phyloP scores from a whole-genome alignment of 2,113 vertebrate genomes.

The Proteles cristata region DNA sequence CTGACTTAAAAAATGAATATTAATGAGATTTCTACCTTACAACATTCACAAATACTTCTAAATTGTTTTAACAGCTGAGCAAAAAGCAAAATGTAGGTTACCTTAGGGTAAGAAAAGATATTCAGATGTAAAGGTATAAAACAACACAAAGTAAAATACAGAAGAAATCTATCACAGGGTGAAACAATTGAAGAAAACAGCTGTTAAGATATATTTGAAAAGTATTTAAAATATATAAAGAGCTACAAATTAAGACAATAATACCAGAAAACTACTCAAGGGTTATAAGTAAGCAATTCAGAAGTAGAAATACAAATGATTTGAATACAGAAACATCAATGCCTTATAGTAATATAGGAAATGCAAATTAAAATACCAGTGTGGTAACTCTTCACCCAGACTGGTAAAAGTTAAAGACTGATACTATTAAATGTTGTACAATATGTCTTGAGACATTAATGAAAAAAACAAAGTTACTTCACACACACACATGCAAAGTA shows the following conservation, averaged over 20 bases:
- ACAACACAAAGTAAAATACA: neutral
- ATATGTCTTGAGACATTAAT: neutral
- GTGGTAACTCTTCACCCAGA: neutral
- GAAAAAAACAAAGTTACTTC: neutral
- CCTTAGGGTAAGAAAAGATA: neutral
- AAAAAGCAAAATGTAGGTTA: neutral
- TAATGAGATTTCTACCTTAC: neutral
- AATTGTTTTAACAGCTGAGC: constrained; percentile 20
- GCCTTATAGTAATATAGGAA: neutral
- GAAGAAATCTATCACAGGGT: neutral
- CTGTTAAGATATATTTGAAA: neutral
- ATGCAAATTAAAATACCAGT: constrained; percentile 28
- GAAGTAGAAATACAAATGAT: neutral
- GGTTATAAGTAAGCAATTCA: neutral
- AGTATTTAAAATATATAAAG: neutral
- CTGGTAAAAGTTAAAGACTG: neutral
- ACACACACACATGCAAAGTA: neutral
- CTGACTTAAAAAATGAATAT: neutral
- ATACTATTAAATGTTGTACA: neutral
- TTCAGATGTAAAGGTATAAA: neutral
- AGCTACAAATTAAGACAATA: neutral
- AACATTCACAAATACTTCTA: neutral
- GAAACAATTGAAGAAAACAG: neutral
- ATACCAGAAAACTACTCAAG: neutral
- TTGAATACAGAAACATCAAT: neutral